A percentile compares a stretch with the other conserved stretches of the same genome.
phyloP scores from a whole-genome alignment of 2,888 invertebrate genomes.

The Tipula helvola region DNA sequence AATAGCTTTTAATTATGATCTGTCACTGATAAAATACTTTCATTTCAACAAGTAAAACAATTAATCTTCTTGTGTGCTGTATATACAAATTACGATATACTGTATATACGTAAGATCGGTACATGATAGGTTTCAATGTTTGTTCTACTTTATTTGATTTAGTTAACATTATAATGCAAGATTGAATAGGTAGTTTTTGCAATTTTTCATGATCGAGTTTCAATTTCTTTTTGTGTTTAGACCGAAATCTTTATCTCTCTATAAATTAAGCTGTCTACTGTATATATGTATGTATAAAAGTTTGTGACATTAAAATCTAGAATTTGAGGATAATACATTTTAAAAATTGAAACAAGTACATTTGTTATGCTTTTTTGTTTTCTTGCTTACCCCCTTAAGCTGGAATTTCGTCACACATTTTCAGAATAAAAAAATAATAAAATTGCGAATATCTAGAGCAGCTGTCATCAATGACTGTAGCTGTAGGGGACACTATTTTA shows the following conservation, averaged over 20 bases:
- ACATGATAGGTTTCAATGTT: background rate
- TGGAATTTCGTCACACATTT: background rate
- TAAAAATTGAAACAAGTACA: background rate
- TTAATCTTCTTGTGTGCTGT: background rate
- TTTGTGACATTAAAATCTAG: background rate
- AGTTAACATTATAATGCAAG: background rate
- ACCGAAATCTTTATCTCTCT: background rate
- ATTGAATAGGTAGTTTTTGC: background rate
- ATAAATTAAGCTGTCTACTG: background rate
- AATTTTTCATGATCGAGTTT: background rate
- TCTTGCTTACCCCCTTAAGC: background rate
- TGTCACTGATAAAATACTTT: background rate
- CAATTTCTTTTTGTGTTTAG: background rate
- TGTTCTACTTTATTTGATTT: background rate
- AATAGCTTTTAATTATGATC: background rate
- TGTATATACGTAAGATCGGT: background rate
- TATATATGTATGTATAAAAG: background rate
- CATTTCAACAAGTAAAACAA: background rate
- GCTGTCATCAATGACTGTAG: too few species aligned
- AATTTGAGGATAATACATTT: background rate
- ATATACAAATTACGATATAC: background rate
- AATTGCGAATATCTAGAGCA: too few species aligned
- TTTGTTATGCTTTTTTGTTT: background rate
- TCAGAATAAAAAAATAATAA: too few species aligned
- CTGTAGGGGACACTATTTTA: too few species aligned